Percentiles rank a stretch among this genome's conserved stretches.
Evolutionary conservation across 2,113 vertebrate genomes (phyloP).

Genomic region (Lepidothrix coronata): DNA sequence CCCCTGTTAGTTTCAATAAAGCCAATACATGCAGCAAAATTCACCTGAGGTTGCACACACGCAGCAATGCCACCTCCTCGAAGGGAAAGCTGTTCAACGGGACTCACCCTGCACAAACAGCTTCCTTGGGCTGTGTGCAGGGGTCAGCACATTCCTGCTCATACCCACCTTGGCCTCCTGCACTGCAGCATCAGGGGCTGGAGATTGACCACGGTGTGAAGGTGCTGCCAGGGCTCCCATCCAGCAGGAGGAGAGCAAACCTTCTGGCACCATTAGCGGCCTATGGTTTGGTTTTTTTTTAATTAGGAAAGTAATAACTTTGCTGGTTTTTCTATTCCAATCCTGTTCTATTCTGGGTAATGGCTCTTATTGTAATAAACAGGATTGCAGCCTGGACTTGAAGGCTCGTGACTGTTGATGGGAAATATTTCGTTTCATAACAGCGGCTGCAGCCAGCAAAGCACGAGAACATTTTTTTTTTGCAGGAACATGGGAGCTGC

Average conservation of each 20-base stretch:
- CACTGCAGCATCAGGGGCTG: neutral
- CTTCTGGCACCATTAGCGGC: neutral
- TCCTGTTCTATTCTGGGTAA: neutral
- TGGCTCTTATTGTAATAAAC: neutral
- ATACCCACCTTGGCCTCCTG: neutral
- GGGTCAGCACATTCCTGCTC: too few species aligned
- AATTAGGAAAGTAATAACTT: neutral
- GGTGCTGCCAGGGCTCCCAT: neutral
- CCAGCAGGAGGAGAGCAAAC: neutral
- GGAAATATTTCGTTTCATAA: slow-evolving; percentile 57
- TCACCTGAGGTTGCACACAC: neutral
- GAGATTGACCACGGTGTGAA: neutral
- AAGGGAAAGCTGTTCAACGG: neutral
- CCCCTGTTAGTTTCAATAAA: neutral
- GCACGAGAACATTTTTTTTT: slow-evolving; percentile 30
- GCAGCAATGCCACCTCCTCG: neutral
- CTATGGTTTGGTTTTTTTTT: neutral
- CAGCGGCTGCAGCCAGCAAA: slow-evolving; percentile 5
- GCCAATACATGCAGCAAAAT: neutral
- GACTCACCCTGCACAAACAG: neutral
- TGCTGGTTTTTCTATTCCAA: neutral
- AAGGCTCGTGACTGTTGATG: neutral
- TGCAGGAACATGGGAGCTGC: neutral
- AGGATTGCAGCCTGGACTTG: neutral
- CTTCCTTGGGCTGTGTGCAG: accelerated